Conservation (phyloP, 1,140 invertebrate species). For the Agrilus planipennis region DNA sequence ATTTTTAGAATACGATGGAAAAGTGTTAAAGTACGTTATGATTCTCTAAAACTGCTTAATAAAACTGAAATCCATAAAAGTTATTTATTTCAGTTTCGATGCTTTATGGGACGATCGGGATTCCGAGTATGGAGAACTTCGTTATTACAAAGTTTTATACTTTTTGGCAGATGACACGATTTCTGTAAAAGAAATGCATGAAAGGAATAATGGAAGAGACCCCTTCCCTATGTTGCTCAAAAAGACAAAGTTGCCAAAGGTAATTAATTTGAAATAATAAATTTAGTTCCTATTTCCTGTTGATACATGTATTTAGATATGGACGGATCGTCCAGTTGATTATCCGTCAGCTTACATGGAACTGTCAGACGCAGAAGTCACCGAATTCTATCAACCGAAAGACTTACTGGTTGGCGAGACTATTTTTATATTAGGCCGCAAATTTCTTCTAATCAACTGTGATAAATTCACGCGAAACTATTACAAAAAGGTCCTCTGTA, state of each 20-base stretch:
- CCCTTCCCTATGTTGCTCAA: constrained; percentile 59
- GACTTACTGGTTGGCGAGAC: constrained; percentile 66
- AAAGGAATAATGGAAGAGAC: constrained; percentile 57
- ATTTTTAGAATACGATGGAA: constrained; percentile 60
- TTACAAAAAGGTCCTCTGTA: constrained; percentile 29
- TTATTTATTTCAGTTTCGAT: constrained; percentile 48
- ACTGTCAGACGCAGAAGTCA: constrained; percentile 51
- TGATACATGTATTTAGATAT: constrained; percentile 38
- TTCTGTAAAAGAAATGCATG: constrained; percentile 58
- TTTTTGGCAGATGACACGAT: constrained; percentile 72
- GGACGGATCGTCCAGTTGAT: constrained; percentile 51
- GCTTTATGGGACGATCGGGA: constrained; percentile 66
- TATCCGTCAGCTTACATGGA: constrained; percentile 47
- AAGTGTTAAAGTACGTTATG: constrained; percentile 51
- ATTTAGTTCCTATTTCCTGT: not conserved
- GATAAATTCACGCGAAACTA: constrained; percentile 70
- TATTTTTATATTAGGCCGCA: constrained; percentile 51
- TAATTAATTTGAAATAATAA: constrained; percentile 24
- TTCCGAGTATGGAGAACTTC: constrained; percentile 47
- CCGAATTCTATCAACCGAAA: constrained; percentile 58
- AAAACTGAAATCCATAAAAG: not conserved
- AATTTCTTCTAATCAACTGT: constrained; percentile 67
- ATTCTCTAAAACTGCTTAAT: too few species aligned
- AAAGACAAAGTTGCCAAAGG: constrained; percentile 57
- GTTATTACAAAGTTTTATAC: constrained; percentile 54